Conservation (phyloP, 2,888 invertebrate species). For the Platerodrilus igneus region DNA sequence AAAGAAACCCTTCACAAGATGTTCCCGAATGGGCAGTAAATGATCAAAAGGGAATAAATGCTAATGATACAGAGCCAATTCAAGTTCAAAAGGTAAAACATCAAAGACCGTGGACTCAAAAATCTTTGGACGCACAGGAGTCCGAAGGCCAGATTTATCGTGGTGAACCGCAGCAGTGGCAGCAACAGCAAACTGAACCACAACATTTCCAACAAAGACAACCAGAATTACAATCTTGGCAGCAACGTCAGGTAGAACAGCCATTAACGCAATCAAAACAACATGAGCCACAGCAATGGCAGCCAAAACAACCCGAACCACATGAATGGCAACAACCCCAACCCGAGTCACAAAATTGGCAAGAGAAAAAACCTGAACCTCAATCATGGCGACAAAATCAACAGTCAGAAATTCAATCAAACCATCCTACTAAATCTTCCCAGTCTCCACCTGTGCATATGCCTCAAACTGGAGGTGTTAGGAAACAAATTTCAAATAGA, state of each 20-base stretch:
- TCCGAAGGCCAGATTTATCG: conserved; percentile 35
- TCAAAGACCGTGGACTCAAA: conserved; percentile 46
- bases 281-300: conserved; percentile 22
- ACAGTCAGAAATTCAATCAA: conserved; percentile 30
- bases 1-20: conserved; percentile 47
- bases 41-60: too few relatives aligned
- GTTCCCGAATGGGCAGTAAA: conserved; percentile 52
- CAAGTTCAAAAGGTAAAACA: conserved; percentile 26
- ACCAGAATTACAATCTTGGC: conserved; percentile 33
- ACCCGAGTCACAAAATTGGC: conserved; percentile 23
- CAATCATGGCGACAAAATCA: conserved; percentile 14
- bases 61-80: conserved; percentile 19
- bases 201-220: conserved; percentile 27
- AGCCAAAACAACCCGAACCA: conserved; percentile 24
- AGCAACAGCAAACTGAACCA: conserved; percentile 22
- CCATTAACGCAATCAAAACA: conserved; percentile 30
- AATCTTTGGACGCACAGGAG: too few relatives aligned
- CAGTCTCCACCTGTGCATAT: conserved; percentile 30
- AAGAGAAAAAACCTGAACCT: conserved; percentile 18
- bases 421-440: conserved; percentile 24
- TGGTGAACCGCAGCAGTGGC: conserved; percentile 29
- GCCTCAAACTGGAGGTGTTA: conserved; percentile 11
- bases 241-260: conserved; percentile 23
- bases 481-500: conserved; percentile 11
- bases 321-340: conserved; percentile 2